Evolutionary conservation across 2,797 vertebrate genomes (phyloP).

Genomic region (Semaprochilodus insignis): DNA sequence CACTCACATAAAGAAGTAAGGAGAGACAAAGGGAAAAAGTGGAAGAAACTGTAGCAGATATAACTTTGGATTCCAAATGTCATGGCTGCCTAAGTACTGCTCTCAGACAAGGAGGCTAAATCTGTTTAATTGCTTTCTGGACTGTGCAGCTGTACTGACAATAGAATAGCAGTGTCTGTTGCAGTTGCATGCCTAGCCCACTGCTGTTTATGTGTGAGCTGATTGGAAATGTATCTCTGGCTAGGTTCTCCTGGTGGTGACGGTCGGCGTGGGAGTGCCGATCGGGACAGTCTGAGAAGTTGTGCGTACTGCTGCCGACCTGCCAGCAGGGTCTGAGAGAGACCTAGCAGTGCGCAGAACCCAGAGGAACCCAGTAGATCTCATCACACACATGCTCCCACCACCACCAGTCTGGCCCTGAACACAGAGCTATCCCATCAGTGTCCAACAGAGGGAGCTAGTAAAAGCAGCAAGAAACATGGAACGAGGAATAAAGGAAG

Average conservation of each 20-base stretch:
- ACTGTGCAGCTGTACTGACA: background rate
- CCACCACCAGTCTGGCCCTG: constrained; percentile 77
- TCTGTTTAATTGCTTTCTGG: background rate
- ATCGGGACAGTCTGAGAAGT: constrained; percentile 82
- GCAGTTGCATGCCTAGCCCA: background rate
- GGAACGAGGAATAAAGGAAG: constrained; percentile 38
- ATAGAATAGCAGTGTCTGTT: background rate
- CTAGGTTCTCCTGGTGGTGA: constrained; percentile 82
- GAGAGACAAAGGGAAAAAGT: no score
- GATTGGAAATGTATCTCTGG: background rate
- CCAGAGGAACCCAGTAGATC: constrained; percentile 31
- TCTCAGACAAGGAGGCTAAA: no score
- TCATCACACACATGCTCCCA: constrained; percentile 44
- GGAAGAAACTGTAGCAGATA: no score
- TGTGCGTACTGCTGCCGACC: constrained; percentile 86
- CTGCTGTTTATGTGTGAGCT: background rate
- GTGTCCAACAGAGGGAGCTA: constrained; percentile 64
- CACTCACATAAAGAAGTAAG: no score
- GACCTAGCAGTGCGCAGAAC: constrained; percentile 41
- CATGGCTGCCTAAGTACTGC: no score
- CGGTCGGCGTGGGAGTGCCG: constrained; percentile 77
- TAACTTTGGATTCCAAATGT: no score
- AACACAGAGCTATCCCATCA: constrained; percentile 74
- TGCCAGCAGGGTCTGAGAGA: constrained; percentile 81
- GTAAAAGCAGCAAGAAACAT: constrained; percentile 41